These are phyloP conservation scores for Drosophila nigricruria DNA, from an alignment of 2,888 invertebrate species.

Conservation along the genomic window DNA sequence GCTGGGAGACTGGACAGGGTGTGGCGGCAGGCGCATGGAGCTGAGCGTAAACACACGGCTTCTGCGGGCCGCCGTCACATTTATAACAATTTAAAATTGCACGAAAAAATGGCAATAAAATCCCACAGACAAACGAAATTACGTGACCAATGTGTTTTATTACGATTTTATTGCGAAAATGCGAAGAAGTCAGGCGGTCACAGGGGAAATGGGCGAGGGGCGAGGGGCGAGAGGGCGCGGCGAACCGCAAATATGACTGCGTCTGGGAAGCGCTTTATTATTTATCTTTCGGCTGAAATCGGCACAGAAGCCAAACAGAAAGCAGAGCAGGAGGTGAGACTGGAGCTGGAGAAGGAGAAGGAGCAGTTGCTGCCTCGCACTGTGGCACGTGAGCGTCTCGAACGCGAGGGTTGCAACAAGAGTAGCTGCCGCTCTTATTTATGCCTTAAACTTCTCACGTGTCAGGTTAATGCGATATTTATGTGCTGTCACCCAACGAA, in stretches of 20 bases:
- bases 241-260: slow-evolving; percentile 76
- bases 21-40: slow-evolving; percentile 12
- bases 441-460: slow-evolving; percentile 65
- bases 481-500: slow-evolving; percentile 50
- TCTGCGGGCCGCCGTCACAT: slow-evolving; percentile 70
- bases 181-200: slow-evolving; percentile 68
- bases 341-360: background rate
- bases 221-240: background rate
- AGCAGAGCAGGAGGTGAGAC: slow-evolving; percentile 4
- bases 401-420: slow-evolving; percentile 64
- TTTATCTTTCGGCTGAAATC: slow-evolving; percentile 78
- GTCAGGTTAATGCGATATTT: slow-evolving; percentile 75
- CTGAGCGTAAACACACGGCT: slow-evolving; percentile 60
- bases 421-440: slow-evolving; percentile 62
- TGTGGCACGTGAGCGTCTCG: slow-evolving; percentile 68
- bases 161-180: slow-evolving; percentile 84
- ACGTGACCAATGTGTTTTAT: slow-evolving; percentile 86
- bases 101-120: slow-evolving; percentile 84
- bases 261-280: slow-evolving; percentile 74
- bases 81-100: slow-evolving; percentile 84
- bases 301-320: slow-evolving; percentile 72
- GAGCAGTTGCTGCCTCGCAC: slow-evolving; percentile 42
- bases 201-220: background rate
- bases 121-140: slow-evolving; percentile 85
- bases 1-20: background rate